phyloP scores from a whole-genome alignment of 1,140 invertebrate species.

The Lerema accius region DNA sequence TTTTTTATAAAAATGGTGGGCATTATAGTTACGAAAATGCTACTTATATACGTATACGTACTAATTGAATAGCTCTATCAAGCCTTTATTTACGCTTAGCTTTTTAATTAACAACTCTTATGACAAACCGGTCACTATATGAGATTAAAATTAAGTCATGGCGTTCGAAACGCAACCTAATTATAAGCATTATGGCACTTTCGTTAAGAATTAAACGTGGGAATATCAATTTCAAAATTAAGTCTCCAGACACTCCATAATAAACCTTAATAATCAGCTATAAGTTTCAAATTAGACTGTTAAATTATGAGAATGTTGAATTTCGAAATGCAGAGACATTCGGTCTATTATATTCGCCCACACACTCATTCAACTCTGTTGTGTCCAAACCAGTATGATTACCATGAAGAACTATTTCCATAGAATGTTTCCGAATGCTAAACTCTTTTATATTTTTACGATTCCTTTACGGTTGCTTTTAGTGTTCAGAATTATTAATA shows the following conservation, averaged over 20 bases:
- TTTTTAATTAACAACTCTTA: too few relatives aligned
- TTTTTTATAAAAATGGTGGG: too few relatives aligned
- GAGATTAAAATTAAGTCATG: constrained; percentile 17
- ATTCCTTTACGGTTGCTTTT: constrained; percentile 3
- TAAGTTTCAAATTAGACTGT: constrained; percentile 11
- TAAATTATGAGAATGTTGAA: constrained; percentile 34
- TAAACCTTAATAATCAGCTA: constrained; percentile 2
- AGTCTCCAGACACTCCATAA: constrained; percentile 7
- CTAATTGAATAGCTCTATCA: too few relatives aligned
- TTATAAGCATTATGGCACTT: constrained; percentile 20
- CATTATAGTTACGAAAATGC: too few relatives aligned
- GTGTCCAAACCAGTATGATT: constrained; percentile 47
- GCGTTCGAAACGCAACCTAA: constrained; percentile 15
- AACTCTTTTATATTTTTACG: constrained; percentile 12
- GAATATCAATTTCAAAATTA: constrained; percentile 20
- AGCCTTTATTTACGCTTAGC: too few relatives aligned
- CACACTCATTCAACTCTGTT: constrained; percentile 57
- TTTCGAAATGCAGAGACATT: constrained; percentile 60
- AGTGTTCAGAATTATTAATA: neutral
- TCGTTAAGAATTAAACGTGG: constrained; percentile 24
- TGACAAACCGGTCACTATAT: constrained; percentile 19
- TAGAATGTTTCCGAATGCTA: constrained; percentile 21
- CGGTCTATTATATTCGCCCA: constrained; percentile 67
- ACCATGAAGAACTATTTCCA: constrained; percentile 28
- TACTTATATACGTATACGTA: too few relatives aligned